phyloP scores from a whole-genome alignment of 2,113 vertebrate species.

The Procavia capensis region DNA sequence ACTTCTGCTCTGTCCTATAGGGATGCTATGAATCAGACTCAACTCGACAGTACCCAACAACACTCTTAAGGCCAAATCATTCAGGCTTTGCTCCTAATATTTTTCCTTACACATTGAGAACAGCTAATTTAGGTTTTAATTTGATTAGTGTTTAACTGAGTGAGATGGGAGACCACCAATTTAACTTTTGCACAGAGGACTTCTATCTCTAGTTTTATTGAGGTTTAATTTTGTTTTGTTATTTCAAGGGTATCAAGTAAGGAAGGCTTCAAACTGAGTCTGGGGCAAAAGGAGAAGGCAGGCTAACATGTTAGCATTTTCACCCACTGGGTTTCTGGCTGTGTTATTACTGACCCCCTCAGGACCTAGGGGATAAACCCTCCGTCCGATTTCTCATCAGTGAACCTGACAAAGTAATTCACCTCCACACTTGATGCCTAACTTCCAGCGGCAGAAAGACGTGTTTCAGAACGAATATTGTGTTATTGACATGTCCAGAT shows the following conservation, averaged over 20 bases:
- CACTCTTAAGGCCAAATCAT: not conserved
- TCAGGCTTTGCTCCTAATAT: not conserved
- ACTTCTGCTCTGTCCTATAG: not conserved
- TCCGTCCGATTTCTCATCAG: constrained; percentile 26
- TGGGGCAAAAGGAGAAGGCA: not conserved
- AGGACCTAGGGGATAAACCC: not conserved
- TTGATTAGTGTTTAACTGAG: not conserved
- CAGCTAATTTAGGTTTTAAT: not conserved
- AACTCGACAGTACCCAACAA: not conserved
- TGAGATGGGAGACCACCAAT: not conserved
- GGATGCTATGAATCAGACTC: not conserved
- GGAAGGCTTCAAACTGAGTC: not conserved
- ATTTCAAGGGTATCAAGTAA: not conserved
- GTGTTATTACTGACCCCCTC: not conserved
- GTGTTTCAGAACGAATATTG: not conserved
- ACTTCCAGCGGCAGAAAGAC: constrained; percentile 36
- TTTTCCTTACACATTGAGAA: not conserved
- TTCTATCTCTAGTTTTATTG: constrained; percentile 12
- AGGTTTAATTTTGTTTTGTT: constrained; percentile 44
- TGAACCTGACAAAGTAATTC: not conserved
- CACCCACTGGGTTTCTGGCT: not conserved
- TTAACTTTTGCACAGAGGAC: constrained; percentile 1
- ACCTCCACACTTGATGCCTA: constrained; percentile 1
- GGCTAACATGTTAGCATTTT: not conserved
- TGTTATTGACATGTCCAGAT: not conserved